Conservation (phyloP, 2,113 vertebrate genomes). For the Regulus satrapa region DNA sequence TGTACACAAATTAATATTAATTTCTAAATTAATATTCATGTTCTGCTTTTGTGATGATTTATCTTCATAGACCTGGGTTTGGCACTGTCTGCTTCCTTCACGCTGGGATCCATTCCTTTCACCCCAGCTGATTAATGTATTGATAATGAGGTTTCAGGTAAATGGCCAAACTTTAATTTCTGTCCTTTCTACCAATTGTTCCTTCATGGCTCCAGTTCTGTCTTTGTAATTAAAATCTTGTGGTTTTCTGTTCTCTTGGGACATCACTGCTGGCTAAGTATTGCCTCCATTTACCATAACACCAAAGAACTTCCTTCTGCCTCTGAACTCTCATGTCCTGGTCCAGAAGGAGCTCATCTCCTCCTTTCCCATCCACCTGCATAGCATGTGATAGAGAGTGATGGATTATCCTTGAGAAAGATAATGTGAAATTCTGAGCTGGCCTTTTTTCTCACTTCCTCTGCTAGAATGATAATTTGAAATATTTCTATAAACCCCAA, state of each 20-base stretch:
- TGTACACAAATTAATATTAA: not conserved
- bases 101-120: fast-evolving
- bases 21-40: not conserved
- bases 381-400: fast-evolving
- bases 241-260: not conserved
- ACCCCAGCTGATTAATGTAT: not conserved
- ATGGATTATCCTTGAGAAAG: not conserved
- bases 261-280: not conserved
- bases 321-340: not conserved
- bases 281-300: not conserved
- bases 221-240: not conserved
- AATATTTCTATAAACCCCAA: not conserved
- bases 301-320: not conserved
- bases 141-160: not conserved
- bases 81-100: not conserved
- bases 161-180: not conserved
- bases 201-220: not conserved
- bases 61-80: not conserved
- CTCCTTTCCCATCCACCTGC: not conserved
- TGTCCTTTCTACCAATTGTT: not conserved
- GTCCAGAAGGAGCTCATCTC: not conserved
- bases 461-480: not conserved
- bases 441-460: not conserved
- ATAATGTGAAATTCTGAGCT: not conserved
- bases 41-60: not conserved